Base-by-base conservation (phyloP, 2,888 invertebrate species). In the Nymphalis urticae region DNA sequence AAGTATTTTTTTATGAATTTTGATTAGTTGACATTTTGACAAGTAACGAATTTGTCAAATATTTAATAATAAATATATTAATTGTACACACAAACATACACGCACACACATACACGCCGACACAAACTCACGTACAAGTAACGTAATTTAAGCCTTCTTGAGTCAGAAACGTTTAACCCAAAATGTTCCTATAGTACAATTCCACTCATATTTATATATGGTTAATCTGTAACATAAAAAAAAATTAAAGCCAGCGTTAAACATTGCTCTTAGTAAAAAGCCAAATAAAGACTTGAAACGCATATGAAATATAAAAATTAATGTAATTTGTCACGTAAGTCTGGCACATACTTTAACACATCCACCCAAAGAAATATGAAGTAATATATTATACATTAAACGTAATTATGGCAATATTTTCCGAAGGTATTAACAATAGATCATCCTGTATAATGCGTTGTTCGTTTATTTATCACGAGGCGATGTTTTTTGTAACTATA, bases 361-460 rank as follows among this genome's bases (percentile, higher is more conserved):
- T 56, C 54, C 32, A 56, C 27, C 54, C 56, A 32, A 47, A 58
- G 66, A 56, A 62, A 62, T 68, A 68, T 62, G 66, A 70, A 71
- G 72, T 73, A 74, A 56, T 68, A 75, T 77, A 77, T 79, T 77
- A 79, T 80, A 80, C 81, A 77, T 77, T 75, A 71, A 61, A 68
- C 62, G 77, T 81, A 80, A 81, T 80, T 80, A 79, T 75, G 73
- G 76, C 79, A 75, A 78, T 82, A 81, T 80, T 79, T 82, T 73
- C 77, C 75, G 75, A 72, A 70, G 72, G 75, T 74, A 78, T 76
- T 75, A 77, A 76, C 79, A 76, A 76, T 81, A 81, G 80, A 81
- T 82, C 82, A 82, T 80, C 77, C 74, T 58, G 76, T 69, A 74
- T 76, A 78, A 80, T 80, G 77, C 75, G 71, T 66, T 64, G 71